Evolutionary conservation across 2,797 vertebrate genomes (phyloP).

Genomic region (Ispidina lecontei): DNA sequence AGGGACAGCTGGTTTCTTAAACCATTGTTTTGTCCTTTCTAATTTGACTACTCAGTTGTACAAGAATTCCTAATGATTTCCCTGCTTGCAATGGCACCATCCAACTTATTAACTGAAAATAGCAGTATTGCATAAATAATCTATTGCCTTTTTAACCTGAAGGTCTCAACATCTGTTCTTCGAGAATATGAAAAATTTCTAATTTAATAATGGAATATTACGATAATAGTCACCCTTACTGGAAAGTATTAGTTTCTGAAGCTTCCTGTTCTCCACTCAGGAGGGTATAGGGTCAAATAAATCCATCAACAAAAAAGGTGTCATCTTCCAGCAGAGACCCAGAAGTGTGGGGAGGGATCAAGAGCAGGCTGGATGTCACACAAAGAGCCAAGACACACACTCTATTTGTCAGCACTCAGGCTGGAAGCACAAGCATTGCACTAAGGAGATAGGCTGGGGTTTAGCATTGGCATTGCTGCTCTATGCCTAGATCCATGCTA

Average conservation of each 20-base stretch:
- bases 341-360: neutral
- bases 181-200: conserved; percentile 6
- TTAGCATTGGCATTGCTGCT: neutral
- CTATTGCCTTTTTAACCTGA: conserved; percentile 17
- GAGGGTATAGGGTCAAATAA: neutral
- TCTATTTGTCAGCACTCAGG: neutral
- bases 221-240: neutral
- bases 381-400: neutral
- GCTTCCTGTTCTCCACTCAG: neutral
- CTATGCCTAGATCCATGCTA: neutral
- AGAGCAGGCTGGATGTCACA: neutral
- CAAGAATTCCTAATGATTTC: conserved; percentile 16
- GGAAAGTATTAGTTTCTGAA: neutral
- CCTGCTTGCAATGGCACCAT: neutral
- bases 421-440: neutral
- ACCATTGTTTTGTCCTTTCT: neutral
- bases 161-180: conserved; percentile 22
- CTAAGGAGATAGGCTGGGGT: neutral
- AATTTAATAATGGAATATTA: neutral
- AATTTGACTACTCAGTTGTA: neutral
- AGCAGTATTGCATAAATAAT: conserved; percentile 14
- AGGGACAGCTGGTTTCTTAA: neutral
- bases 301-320: neutral
- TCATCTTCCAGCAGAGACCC: neutral
- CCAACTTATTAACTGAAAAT: neutral